These are phyloP conservation scores for Drosophila dunni DNA, from an alignment of 1,140 invertebrate species.

Conservation along the genomic window DNA sequence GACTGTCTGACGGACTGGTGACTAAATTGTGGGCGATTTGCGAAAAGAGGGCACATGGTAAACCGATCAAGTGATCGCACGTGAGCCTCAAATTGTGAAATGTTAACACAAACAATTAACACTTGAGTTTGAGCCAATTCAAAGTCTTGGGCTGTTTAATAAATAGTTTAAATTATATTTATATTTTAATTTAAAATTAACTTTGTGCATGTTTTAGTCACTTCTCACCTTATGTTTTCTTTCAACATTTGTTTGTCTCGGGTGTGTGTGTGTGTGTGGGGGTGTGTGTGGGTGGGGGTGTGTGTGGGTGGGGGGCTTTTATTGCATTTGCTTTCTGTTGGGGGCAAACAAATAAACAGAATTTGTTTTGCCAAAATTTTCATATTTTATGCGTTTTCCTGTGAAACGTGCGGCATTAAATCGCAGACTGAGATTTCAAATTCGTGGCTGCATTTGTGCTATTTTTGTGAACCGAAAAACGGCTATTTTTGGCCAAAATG, in stretches of 20 bases:
- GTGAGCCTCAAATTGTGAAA: constrained; percentile 54
- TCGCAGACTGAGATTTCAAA: constrained; percentile 10
- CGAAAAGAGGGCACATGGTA: constrained; percentile 52
- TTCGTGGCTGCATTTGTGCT: constrained; percentile 19
- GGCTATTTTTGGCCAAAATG: constrained; percentile 43
- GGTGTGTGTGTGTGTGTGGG: neutral
- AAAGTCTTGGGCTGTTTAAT: too few relatives aligned
- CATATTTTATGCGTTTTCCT: constrained; percentile 45
- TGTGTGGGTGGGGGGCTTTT: constrained; percentile 44
- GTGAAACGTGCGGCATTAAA: constrained; percentile 51
- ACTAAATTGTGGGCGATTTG: neutral
- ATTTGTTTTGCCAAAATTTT: constrained; percentile 42
- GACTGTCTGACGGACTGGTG: neutral
- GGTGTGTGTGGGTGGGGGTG: constrained; percentile 17
- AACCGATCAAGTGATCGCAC: constrained; percentile 74
- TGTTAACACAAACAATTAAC: constrained; percentile 44
- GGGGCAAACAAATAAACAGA: constrained; percentile 49
- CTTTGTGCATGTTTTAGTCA: neutral
- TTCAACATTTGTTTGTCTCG: constrained; percentile 14
- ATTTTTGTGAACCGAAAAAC: constrained; percentile 3
- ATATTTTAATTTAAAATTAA: constrained; percentile 1
- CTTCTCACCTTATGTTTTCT: constrained; percentile 4
- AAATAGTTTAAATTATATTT: neutral
- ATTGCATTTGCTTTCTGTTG: constrained; percentile 52
- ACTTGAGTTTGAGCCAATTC: too few relatives aligned